Base-by-base conservation (phyloP, 1,140 invertebrate species). In the Sesamia nonagrioides region DNA sequence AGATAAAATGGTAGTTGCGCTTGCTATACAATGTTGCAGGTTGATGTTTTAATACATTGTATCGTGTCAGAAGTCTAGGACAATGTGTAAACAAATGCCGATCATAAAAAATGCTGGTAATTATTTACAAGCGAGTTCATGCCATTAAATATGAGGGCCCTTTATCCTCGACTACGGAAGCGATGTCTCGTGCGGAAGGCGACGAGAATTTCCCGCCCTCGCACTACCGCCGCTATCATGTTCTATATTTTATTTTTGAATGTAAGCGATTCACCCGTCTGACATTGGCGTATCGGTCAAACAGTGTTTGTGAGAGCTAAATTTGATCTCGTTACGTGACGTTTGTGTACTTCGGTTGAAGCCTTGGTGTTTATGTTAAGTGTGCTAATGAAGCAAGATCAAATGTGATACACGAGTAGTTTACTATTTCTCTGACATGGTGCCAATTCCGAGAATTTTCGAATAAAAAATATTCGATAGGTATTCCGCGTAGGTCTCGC, bases 111-210 rank as follows among this genome's bases (percentile, higher is more conserved):
- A 17, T 6, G 35, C 17, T 13, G 37, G 17, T 17, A 42, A 66
- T 66, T 66, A 66, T 42, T 66, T 42, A 15, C 13, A 48, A 50
- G 42, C 17, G 50, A 58, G 33, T 40, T 73, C 37, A 17, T 18
- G 61, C n/a, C 37, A 66, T 66, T 45, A 73, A 60, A 13, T 27
- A 40, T 40, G 18, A 33, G 21, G 66, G 66, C 13, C 56, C 52
- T 27, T 52, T 58, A 60, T 21, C 52, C 27, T 40, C 54, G 37
- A 18, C 13, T 42, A 42, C 61, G 75, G 61, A 77, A 69, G 68
- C 35, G 45, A n/a, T 27, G 58, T 56, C 61, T 54, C 61, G 63
- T 69, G 76, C 76, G 76, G 80, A 81, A 81, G 71, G 71, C 80
- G 80, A 21, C 80, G 60, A 60, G 52, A 21, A 81, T 52, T 81